Conservation (phyloP, 92 coral and sea anemone species). For the Isaurus tuberculatus region DNA sequence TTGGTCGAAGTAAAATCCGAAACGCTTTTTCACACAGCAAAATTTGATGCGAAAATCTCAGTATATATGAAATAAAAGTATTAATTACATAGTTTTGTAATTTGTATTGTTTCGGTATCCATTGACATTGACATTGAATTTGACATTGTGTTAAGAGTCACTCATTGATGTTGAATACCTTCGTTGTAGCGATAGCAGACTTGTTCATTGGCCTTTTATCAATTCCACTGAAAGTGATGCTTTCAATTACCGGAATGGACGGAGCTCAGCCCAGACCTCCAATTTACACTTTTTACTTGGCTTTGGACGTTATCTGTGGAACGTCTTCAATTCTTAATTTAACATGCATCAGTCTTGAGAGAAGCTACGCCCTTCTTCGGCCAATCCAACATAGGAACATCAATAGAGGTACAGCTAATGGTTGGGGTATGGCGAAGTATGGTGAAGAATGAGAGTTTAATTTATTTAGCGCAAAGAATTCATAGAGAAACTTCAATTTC, state of each 20-base stretch:
- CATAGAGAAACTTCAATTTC: too few species aligned
- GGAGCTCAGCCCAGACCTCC: not conserved
- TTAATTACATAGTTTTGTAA: too few species aligned
- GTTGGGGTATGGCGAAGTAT: not conserved
- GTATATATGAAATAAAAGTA: too few species aligned
- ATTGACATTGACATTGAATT: too few species aligned
- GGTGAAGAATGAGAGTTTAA: not conserved
- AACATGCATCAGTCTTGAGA: conserved; percentile 83
- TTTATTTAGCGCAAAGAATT: too few species aligned
- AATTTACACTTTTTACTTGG: conserved; percentile 43
- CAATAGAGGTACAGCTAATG: conserved; percentile 53
- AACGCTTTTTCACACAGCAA: too few species aligned
- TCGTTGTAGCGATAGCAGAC: conserved; percentile 72
- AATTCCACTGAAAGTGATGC: conserved; percentile 67
- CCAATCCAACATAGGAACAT: conserved; percentile 84
- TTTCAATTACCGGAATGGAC: conserved; percentile 27
- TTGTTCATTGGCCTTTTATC: conserved; percentile 69
- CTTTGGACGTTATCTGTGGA: conserved; percentile 76
- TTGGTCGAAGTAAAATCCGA: too few species aligned
- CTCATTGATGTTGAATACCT: too few species aligned
- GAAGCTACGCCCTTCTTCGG: conserved; percentile 77
- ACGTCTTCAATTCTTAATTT: conserved; percentile 81
- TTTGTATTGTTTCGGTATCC: too few species aligned
- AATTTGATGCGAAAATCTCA: too few species aligned
- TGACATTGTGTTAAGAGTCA: too few species aligned